These are phyloP conservation scores for Sylvia borin DNA, from an alignment of 2,797 vertebrate genomes.

Conservation along the genomic window DNA sequence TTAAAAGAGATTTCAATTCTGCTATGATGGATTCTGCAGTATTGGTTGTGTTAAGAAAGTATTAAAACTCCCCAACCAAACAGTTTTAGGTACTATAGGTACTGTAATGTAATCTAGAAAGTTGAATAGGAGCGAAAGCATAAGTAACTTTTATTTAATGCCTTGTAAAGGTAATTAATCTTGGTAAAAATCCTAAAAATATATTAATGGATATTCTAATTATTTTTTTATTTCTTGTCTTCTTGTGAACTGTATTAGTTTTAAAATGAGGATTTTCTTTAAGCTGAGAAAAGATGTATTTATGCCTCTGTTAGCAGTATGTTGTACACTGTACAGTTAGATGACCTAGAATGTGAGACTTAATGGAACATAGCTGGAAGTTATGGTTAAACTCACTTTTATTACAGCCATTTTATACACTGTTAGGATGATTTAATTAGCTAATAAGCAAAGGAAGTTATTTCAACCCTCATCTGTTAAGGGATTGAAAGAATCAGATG, in stretches of 20 bases:
- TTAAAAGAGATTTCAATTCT: not conserved
- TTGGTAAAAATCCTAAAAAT: not conserved
- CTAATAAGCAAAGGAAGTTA: conserved; percentile 74
- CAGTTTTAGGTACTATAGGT: not conserved
- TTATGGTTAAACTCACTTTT: conserved; percentile 72
- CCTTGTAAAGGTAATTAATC: not conserved
- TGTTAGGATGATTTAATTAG: conserved; percentile 72
- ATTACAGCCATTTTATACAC: conserved; percentile 66
- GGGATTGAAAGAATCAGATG: conserved; percentile 70
- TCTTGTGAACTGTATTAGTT: not conserved
- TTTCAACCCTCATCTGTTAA: conserved; percentile 69
- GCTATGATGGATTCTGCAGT: not conserved
- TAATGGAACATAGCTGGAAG: conserved; percentile 65
- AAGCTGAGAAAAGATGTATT: not conserved
- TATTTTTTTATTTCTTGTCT: not conserved
- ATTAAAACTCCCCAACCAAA: not conserved
- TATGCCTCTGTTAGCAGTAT: not conserved
- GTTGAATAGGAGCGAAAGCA: not conserved
- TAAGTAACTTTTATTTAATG: not conserved
- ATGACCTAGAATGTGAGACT: conserved; percentile 29
- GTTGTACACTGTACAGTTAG: conserved; percentile 3
- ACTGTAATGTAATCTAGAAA: not conserved
- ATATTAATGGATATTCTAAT: not conserved
- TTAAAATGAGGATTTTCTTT: not conserved
- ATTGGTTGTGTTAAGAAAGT: not conserved